Percentiles rank a stretch among this genome's conserved stretches.
Conservation (phyloP, 2,797 vertebrate species). For the Dermochelys coriacea region DNA sequence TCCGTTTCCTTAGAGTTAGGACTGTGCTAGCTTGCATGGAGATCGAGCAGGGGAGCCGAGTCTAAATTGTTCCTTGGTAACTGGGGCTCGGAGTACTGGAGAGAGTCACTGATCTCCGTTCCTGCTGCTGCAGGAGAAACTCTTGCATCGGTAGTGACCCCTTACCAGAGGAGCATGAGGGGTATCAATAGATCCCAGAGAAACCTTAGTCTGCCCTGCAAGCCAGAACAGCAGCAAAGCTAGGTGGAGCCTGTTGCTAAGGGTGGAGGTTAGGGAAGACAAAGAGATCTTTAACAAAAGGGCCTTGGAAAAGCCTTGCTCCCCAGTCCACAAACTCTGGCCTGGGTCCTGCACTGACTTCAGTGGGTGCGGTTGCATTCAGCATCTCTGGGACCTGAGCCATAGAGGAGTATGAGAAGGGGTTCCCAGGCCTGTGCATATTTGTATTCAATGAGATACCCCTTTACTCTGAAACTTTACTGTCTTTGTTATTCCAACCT, state of each 20-base stretch:
- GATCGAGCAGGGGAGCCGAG: background rate
- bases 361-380: background rate
- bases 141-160: rapidly evolving
- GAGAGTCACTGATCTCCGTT: background rate
- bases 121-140: background rate
- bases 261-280: background rate
- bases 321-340: rapidly evolving
- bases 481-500: background rate
- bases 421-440: background rate
- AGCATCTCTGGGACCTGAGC: background rate
- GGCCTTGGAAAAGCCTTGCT: background rate
- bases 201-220: background rate
- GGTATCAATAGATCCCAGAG: background rate
- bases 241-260: background rate
- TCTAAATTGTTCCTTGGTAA: background rate
- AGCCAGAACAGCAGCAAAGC: rapidly evolving
- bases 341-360: rapidly evolving
- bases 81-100: rapidly evolving
- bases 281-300: background rate
- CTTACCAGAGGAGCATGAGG: rapidly evolving
- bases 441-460: background rate
- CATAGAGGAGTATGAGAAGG: background rate
- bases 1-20: background rate
- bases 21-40: background rate
- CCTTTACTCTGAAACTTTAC: background rate